Percentiles rank a stretch among this genome's conserved stretches.
Conservation (phyloP, 2,888 invertebrate genomes). For the Catonia carolina region DNA sequence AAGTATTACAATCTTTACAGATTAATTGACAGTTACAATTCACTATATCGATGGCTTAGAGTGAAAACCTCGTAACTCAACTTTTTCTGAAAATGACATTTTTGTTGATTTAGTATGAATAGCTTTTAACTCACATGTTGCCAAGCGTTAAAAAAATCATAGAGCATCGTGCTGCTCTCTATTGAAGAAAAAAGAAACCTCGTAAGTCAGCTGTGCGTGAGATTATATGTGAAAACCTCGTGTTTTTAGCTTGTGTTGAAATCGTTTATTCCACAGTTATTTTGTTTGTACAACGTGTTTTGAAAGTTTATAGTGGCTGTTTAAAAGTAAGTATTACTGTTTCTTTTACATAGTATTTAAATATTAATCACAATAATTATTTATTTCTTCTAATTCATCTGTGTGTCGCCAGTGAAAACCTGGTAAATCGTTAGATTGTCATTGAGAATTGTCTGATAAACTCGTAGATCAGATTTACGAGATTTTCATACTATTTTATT, state of each 20-base stretch:
- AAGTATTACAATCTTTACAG: conserved; percentile 5
- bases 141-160: neutral
- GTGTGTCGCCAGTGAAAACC: neutral
- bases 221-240: neutral
- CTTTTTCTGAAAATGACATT: neutral
- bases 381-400: neutral
- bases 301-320: neutral
- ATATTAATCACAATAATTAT: neutral
- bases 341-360: neutral
- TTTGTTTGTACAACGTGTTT: neutral
- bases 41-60: neutral
- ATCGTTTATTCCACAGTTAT: neutral
- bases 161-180: neutral
- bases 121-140: neutral
- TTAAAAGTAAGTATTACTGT: neutral
- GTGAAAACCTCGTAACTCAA: neutral
- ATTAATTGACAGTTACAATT: neutral
- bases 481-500: too few relatives aligned
- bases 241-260: neutral
- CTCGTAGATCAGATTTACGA: too few relatives aligned
- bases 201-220: neutral
- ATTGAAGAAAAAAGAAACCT: neutral
- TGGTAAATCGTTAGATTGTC: too few relatives aligned
- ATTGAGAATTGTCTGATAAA: too few relatives aligned
- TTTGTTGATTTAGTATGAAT: neutral